phyloP scores from a whole-genome alignment of 2,888 invertebrate species.

The Pristionchus fissidentatus region DNA sequence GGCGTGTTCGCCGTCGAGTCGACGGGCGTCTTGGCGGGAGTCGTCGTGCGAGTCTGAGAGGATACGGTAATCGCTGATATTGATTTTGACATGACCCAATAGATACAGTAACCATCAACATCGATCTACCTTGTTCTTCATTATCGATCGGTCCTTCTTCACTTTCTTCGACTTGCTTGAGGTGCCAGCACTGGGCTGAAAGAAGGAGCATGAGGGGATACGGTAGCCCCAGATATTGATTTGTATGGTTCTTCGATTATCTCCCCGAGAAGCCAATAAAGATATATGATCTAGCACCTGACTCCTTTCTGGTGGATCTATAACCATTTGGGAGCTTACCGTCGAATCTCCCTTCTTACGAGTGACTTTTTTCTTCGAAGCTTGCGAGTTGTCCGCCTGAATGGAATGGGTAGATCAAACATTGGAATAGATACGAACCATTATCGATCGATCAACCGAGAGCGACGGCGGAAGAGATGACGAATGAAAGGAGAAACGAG shows the following conservation, averaged over 20 bases:
- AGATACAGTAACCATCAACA: not conserved
- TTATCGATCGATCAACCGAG: not conserved
- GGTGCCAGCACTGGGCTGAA: constrained; percentile 4
- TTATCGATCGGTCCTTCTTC: not conserved
- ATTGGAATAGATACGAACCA: constrained; percentile 5
- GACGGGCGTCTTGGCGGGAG: not conserved
- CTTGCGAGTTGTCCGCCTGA: constrained; percentile 1
- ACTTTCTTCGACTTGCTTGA: constrained; percentile 12
- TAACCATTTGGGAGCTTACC: not conserved
- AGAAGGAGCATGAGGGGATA: not conserved
- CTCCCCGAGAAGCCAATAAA: too few relatives aligned
- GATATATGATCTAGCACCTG: too few relatives aligned
- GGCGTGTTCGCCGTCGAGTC: not conserved
- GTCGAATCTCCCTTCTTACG: constrained; percentile 6
- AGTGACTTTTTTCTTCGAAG: not conserved
- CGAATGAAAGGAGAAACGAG: not conserved
- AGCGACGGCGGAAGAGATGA: not conserved
- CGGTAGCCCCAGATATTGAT: not conserved
- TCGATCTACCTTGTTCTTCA: not conserved
- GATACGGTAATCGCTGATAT: not conserved
- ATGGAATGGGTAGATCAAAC: not conserved
- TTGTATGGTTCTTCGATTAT: too few relatives aligned
- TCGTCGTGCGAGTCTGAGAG: too few relatives aligned
- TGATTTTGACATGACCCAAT: not conserved
- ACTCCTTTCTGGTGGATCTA: too few relatives aligned